Percentiles rank a stretch among this genome's conserved stretches.
Evolutionary conservation across 2,888 invertebrate species (phyloP).

Genomic region (Caenorhabditis imperialis): DNA sequence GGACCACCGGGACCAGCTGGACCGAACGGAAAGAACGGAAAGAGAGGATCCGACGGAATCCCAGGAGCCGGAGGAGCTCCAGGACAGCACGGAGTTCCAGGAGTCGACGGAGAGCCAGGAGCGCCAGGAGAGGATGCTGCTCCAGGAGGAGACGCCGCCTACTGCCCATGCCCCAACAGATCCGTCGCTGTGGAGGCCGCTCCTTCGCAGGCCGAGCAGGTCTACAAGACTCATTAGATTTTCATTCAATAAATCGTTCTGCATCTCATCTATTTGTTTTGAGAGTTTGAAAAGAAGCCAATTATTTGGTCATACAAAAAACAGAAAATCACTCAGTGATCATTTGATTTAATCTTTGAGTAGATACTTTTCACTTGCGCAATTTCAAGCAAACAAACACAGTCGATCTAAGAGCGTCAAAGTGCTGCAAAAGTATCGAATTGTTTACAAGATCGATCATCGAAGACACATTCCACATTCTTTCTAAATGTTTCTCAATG

Average conservation of each 20-base stretch:
- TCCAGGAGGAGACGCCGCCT: conserved; percentile 54
- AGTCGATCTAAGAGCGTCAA: too few species aligned
- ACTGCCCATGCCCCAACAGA: conserved; percentile 55
- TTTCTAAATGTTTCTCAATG: not conserved
- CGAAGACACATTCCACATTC: too few species aligned
- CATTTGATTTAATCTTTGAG: too few species aligned
- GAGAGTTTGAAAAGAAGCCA: too few species aligned
- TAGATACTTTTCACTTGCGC: too few species aligned
- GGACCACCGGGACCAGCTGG: conserved; percentile 55
- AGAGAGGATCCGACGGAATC: conserved; percentile 50
- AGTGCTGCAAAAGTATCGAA: too few species aligned
- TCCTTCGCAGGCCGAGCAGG: conserved; percentile 31
- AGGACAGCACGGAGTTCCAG: conserved; percentile 54
- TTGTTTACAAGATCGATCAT: too few species aligned
- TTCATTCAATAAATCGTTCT: conserved; percentile 27
- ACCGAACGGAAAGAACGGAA: conserved; percentile 45
- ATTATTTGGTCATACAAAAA: too few species aligned
- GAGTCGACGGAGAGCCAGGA: conserved; percentile 54
- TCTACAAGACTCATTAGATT: conserved; percentile 42
- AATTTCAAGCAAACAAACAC: too few species aligned
- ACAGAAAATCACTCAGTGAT: too few species aligned
- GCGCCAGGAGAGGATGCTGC: conserved; percentile 53
- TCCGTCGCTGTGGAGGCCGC: conserved; percentile 41
- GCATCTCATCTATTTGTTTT: conserved; percentile 6
- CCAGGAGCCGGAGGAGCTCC: conserved; percentile 57